phyloP scores from a whole-genome alignment of 37 sponge, comb jelly and placozoan genomes.

The Diacarnus erythraeanus region DNA sequence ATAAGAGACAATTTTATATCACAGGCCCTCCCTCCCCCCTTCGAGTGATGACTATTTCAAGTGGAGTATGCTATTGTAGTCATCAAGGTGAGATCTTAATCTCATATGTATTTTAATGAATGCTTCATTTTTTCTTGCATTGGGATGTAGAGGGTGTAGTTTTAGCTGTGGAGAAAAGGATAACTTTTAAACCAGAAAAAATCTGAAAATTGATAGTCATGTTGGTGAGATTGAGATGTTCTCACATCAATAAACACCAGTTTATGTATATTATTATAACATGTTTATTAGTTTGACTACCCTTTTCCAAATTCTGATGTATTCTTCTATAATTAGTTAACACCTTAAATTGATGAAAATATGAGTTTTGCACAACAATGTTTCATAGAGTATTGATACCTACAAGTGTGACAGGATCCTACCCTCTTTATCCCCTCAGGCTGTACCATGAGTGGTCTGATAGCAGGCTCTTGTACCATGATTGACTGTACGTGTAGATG shows the following conservation, averaged over 20 bases:
- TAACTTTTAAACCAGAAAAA: slow-evolving; percentile 91
- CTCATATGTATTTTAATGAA: neutral
- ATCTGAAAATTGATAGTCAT: slow-evolving; percentile 91
- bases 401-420: neutral
- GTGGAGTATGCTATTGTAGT: slow-evolving; percentile 99
- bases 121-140: slow-evolving; percentile 15
- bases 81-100: slow-evolving; percentile 72
- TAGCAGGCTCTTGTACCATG: slow-evolving; percentile 95
- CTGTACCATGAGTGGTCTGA: slow-evolving; percentile 96
- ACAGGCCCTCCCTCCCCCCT: slow-evolving; percentile 62
- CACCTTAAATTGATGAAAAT: too few species aligned
- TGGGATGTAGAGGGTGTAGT: slow-evolving; percentile 93
- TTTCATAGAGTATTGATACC: neutral
- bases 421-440: slow-evolving; percentile 16
- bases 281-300: too few species aligned
- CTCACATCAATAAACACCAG: too few species aligned
- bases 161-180: slow-evolving; percentile 91
- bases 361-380: too few species aligned
- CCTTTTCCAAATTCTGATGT: too few species aligned
- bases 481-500: slow-evolving; percentile 95
- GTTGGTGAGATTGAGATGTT: slow-evolving; percentile 74
- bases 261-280: too few species aligned
- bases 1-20: neutral
- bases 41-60: slow-evolving; percentile 96
- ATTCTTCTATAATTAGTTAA: too few species aligned